Conservation (phyloP, 1,140 invertebrate genomes). For the Saxidomus purpurata region DNA sequence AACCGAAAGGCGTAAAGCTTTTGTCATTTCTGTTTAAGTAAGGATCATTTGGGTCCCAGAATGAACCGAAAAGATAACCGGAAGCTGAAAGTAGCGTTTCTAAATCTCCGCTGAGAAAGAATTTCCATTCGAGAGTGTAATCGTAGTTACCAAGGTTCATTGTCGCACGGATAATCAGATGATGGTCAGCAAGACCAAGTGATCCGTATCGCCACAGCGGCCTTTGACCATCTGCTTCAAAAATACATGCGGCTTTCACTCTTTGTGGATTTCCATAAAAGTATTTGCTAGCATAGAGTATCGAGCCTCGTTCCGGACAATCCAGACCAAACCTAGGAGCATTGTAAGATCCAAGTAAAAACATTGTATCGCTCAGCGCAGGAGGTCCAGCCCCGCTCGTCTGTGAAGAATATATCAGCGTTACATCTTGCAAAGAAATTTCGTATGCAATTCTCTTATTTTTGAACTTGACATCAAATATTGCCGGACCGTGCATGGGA, state of each 20-base stretch:
- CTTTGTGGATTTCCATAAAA: background rate
- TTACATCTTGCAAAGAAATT: constrained; percentile 61
- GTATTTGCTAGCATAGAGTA: background rate
- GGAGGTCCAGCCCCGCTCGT: constrained; percentile 48
- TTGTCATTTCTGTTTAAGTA: constrained; percentile 18
- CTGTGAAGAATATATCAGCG: constrained; percentile 55
- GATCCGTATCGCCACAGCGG: constrained; percentile 49
- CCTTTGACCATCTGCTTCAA: constrained; percentile 56
- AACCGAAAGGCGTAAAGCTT: constrained; percentile 53
- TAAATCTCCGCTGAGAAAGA: constrained; percentile 37
- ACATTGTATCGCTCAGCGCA: constrained; percentile 22
- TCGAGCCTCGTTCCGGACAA: constrained; percentile 36
- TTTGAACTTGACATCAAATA: constrained; percentile 59
- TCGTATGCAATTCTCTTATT: constrained; percentile 57
- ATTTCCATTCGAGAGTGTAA: constrained; percentile 55
- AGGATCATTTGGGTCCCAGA: constrained; percentile 56
- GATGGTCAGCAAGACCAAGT: constrained; percentile 40
- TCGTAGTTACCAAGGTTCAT: constrained; percentile 67
- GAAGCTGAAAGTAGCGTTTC: constrained; percentile 54
- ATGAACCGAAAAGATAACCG: constrained; percentile 57
- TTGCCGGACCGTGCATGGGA: constrained; percentile 36
- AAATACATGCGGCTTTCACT: constrained; percentile 41
- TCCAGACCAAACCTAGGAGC: constrained; percentile 49
- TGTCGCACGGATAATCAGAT: constrained; percentile 50
- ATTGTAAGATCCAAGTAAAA: constrained; percentile 45